These are phyloP conservation scores for Tylochromis polylepis DNA, from an alignment of 2,113 vertebrate species.

Conservation along the genomic window DNA sequence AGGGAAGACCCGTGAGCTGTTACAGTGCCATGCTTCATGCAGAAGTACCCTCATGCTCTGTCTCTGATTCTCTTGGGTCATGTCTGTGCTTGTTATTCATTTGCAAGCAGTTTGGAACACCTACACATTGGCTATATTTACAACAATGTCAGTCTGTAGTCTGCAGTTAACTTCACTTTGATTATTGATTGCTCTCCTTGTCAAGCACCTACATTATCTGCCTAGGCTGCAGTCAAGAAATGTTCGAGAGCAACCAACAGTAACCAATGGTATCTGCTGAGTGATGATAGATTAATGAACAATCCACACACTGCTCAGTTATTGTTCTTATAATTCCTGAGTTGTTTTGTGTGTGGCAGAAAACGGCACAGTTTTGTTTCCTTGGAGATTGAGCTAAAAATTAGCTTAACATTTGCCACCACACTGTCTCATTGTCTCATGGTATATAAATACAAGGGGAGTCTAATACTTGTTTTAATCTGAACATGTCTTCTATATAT, in stretches of 20 bases:
- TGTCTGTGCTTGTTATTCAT: slow-evolving; percentile 53
- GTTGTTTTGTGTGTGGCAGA: not conserved
- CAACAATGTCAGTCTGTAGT: slow-evolving; percentile 50
- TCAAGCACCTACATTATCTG: slow-evolving; percentile 22
- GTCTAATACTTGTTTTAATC: not conserved
- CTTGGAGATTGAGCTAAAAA: slow-evolving; percentile 45
- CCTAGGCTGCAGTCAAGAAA: not conserved
- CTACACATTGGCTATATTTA: slow-evolving; percentile 65
- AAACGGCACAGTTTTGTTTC: slow-evolving; percentile 27
- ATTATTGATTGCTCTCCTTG: slow-evolving; percentile 38
- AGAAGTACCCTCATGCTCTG: not conserved
- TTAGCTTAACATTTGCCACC: not conserved
- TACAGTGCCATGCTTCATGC: slow-evolving; percentile 1
- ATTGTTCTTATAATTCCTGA: not conserved
- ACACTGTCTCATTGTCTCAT: not conserved
- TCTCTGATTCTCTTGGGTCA: slow-evolving; percentile 47
- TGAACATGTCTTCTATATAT: not conserved
- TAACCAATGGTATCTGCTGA: not conserved
- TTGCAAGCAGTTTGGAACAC: slow-evolving; percentile 56
- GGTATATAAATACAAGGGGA: not conserved
- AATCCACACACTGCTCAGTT: not conserved
- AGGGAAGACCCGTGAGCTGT: slow-evolving; percentile 9
- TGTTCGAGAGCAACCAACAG: not conserved
- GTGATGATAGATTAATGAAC: not conserved
- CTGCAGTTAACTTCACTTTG: slow-evolving; percentile 51